These are phyloP conservation scores for Parotia lawesii DNA, from an alignment of 2,113 vertebrate species.

Conservation along the genomic window DNA sequence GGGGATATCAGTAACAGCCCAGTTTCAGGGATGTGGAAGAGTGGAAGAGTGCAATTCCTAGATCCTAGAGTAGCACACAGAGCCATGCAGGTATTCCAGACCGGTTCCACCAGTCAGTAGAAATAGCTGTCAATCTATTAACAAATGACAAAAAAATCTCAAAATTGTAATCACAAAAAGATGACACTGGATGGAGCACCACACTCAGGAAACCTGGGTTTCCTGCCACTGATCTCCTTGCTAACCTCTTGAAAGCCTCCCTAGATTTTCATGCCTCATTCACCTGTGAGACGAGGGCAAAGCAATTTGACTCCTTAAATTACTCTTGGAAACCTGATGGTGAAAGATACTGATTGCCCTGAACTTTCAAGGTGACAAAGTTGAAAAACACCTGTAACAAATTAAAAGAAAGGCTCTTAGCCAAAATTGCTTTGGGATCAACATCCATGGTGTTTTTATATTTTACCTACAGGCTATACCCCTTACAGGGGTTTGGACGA, in stretches of 20 bases:
- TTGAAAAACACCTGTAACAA: background rate
- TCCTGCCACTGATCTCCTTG: background rate
- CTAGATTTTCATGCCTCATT: background rate
- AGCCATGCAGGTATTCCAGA: background rate
- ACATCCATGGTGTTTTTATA: background rate
- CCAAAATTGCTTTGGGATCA: background rate
- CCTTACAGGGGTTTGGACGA: background rate
- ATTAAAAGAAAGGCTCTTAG: background rate
- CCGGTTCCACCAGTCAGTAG: background rate
- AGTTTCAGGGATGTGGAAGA: background rate
- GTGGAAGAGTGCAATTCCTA: background rate
- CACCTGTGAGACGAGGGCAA: background rate
- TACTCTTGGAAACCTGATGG: background rate
- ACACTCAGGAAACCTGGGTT: background rate
- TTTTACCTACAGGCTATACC: background rate
- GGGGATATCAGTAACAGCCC: background rate
- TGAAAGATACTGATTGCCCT: background rate
- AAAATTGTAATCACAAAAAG: slow-evolving; percentile 23
- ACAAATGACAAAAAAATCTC: background rate
- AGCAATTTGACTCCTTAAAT: background rate
- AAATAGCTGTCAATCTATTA: background rate
- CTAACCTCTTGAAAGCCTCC: background rate
- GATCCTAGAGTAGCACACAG: background rate
- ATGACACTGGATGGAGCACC: slow-evolving; percentile 54
- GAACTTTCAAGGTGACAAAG: background rate